These are phyloP conservation scores for Baryphthengus martii DNA, from an alignment of 2,113 vertebrate species.

Conservation along the genomic window DNA sequence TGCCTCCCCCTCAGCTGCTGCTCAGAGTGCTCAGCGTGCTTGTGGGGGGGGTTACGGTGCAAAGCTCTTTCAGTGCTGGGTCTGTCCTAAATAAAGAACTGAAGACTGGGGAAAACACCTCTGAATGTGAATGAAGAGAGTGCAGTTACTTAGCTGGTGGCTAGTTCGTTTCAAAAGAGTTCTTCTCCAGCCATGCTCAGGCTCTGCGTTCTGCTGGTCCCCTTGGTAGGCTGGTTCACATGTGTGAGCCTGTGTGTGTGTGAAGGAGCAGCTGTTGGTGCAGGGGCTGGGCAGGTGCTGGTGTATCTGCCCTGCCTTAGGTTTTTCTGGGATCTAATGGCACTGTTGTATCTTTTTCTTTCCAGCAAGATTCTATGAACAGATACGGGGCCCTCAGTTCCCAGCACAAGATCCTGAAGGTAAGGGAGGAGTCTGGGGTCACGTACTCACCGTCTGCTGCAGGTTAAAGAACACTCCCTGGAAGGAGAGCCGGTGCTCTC, in stretches of 20 bases:
- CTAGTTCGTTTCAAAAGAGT: background rate
- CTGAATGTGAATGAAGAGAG: background rate
- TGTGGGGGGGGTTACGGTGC: background rate
- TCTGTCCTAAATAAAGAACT: background rate
- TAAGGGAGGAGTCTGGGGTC: background rate
- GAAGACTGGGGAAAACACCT: background rate
- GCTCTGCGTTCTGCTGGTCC: background rate
- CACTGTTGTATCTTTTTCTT: background rate
- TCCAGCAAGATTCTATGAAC: conserved; percentile 79
- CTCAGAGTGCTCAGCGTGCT: background rate
- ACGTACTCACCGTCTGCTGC: accelerated
- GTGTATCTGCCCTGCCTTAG: accelerated
- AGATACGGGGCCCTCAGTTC: conserved; percentile 72
- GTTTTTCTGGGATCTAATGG: background rate
- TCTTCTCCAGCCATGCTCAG: background rate
- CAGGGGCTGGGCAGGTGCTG: background rate
- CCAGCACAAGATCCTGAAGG: conserved; percentile 76
- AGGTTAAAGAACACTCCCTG: background rate
- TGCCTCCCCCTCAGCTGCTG: background rate
- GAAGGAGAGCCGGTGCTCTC: background rate
- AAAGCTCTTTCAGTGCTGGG: background rate
- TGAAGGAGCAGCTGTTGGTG: background rate
- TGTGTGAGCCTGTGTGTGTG: background rate
- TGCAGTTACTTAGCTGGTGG: background rate
- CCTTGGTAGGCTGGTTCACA: accelerated